phyloP scores from a whole-genome alignment of 37 sponge, comb jelly and placozoan genomes.

The Eunapius fragilis region DNA sequence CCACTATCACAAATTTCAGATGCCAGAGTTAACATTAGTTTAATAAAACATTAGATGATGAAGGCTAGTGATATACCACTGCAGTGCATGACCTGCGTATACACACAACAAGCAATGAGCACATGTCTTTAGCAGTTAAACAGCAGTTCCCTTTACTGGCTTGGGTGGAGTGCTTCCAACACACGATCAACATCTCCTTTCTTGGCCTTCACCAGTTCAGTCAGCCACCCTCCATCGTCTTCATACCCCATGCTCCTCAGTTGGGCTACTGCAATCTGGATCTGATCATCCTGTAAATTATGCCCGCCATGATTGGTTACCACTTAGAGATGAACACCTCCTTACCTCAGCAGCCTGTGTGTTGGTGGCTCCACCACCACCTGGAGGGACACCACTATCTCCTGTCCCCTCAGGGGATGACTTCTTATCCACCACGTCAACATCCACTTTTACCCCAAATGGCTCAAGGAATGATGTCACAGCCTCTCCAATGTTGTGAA shows the following conservation, averaged over 20 bases:
- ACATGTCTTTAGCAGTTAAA: not conserved
- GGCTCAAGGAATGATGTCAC: constrained; percentile 59
- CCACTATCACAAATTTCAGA: no score
- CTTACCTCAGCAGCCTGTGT: not conserved
- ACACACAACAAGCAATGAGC: not conserved
- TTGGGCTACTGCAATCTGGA: constrained; percentile 57
- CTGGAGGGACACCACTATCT: no score
- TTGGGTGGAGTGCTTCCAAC: constrained; percentile 75
- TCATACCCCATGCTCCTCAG: constrained; percentile 84
- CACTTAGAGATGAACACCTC: not conserved
- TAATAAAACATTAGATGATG: not conserved
- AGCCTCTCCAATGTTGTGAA: constrained; percentile 47
- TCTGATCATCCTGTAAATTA: not conserved
- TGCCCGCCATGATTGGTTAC: no score
- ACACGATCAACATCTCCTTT: constrained; percentile 75
- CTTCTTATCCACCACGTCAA: constrained; percentile 37
- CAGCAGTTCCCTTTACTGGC: not conserved
- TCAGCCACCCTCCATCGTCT: constrained; percentile 92
- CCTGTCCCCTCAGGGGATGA: not conserved
- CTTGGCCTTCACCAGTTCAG: constrained; percentile 77
- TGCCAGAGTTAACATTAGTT: no score
- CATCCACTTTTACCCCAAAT: constrained; percentile 75
- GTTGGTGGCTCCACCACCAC: not conserved
- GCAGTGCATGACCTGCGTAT: not conserved
- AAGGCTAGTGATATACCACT: not conserved